Conservation (phyloP, 2,888 invertebrate species). For the Phyllotreta striolata region DNA sequence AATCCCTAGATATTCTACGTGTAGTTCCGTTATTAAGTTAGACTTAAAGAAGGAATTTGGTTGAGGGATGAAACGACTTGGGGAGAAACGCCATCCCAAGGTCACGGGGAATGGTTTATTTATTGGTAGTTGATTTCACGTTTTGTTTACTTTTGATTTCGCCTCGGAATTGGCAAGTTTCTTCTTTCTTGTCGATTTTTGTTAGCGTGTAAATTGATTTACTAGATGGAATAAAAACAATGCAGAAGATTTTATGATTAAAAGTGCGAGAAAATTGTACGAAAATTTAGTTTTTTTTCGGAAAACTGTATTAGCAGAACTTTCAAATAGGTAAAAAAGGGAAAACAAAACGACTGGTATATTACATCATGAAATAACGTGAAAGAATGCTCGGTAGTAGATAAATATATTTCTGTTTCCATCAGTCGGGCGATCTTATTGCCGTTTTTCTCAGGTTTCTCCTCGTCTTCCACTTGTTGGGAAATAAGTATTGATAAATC, state of each 20-base stretch:
- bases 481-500: conserved; percentile 42
- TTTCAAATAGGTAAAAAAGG: conserved; percentile 13
- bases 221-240: too few species aligned
- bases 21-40: too few species aligned
- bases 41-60: too few species aligned
- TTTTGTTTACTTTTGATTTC: too few species aligned
- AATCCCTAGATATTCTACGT: conserved; percentile 1
- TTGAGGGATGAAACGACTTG: too few species aligned
- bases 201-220: too few species aligned
- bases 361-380: conserved; percentile 13
- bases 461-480: conserved; percentile 37
- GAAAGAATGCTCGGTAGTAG: conserved; percentile 23
- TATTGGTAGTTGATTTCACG: too few species aligned
- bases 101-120: too few species aligned
- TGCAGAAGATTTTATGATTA: too few species aligned
- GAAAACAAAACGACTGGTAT: neutral
- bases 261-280: neutral
- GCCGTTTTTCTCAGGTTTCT: conserved; percentile 33
- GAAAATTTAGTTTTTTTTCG: neutral
- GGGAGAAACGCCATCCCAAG: too few species aligned
- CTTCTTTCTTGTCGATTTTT: too few species aligned
- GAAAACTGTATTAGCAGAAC: neutral
- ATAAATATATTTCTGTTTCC: conserved; percentile 29
- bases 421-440: conserved; percentile 30
- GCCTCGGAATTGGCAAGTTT: too few species aligned